Base-by-base conservation (phyloP, 2,888 invertebrate species). In the Eupeodes latifasciatus region DNA sequence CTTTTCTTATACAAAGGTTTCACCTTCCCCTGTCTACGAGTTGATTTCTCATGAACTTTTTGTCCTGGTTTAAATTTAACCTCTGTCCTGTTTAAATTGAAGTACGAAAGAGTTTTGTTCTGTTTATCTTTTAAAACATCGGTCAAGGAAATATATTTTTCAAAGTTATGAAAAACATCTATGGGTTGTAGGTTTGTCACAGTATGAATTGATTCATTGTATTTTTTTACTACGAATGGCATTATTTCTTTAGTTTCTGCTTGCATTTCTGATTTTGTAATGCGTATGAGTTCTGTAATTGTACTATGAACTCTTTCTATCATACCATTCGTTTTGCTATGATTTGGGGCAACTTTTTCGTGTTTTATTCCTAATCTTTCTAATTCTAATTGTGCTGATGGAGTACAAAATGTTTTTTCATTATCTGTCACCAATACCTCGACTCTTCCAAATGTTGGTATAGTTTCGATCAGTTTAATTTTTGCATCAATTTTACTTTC, bases 281-380 rank as follows among this genome's bases (percentile, higher is more conserved):
- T 47, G 5, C 47, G 5, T 47, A 47, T 47, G 9, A 47, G 10
- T 47, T 47, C 47, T 10, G 47, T 47, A 6, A 47, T 3, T 9
- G 47, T 47, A 47, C 47, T 47, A 47, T 47, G 47, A 6, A 47
- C 47, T 47, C 47, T 47, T 47, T 47, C 47, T 9, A 47, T 47
- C 47, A 47, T 47, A 10, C 47, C 47, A 10, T 47, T 47, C 11
- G 47, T 51, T n/a, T 14, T 51, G n/a, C 51, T 51, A 51, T 51
- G 51, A n/a, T 51, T 51, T n/a, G 51, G 51, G n/a, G 51, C 51
- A n/a, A n/a, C n/a, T n/a, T n/a, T 51, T 51, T 51, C 51, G n/a
- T 51, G 51, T 51, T 51, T 51, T 3, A 47, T 11, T 9, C 47
- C 47, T 47, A 47, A 47, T 0, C 47, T 6, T 47, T 47, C 9